Conservation (phyloP, 1,140 invertebrate genomes). For the Lordiphosa collinella region DNA sequence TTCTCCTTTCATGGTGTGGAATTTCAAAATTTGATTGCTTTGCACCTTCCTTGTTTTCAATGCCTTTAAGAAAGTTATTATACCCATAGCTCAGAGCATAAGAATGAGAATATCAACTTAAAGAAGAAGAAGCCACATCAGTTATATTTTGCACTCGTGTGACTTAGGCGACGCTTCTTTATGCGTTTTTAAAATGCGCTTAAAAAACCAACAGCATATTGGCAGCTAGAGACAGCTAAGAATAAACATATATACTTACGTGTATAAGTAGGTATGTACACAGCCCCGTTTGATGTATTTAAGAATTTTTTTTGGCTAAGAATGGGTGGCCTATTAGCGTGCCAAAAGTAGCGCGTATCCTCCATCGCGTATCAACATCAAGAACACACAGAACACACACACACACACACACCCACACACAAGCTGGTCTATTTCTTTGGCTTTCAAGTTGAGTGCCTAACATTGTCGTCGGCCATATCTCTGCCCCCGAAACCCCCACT, state of each 20-base stretch:
- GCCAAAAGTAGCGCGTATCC: constrained; percentile 43
- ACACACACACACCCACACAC: constrained; percentile 2
- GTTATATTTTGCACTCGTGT: too few species aligned
- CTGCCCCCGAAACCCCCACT: constrained; percentile 20
- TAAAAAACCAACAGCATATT: constrained; percentile 8
- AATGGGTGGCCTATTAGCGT: constrained; percentile 22
- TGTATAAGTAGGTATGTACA: background rate
- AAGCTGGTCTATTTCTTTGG: constrained; percentile 43
- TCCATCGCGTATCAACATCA: constrained; percentile 20
- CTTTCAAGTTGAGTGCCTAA: constrained; percentile 62
- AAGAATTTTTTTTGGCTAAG: background rate
- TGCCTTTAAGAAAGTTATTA: too few species aligned
- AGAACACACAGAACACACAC: constrained; percentile 7
- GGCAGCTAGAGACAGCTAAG: too few species aligned
- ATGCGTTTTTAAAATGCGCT: constrained; percentile 2
- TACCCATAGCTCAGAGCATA: too few species aligned
- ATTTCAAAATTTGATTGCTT: too few species aligned
- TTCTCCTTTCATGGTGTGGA: too few species aligned
- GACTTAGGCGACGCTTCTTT: background rate
- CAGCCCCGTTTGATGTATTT: too few species aligned
- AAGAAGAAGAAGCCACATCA: too few species aligned
- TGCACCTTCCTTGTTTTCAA: too few species aligned
- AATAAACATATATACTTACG: background rate
- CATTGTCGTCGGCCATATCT: constrained; percentile 38
- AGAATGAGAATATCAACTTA: too few species aligned